These are phyloP conservation scores for Apus apus DNA, from an alignment of 2,113 vertebrate genomes.

Conservation along the genomic window DNA sequence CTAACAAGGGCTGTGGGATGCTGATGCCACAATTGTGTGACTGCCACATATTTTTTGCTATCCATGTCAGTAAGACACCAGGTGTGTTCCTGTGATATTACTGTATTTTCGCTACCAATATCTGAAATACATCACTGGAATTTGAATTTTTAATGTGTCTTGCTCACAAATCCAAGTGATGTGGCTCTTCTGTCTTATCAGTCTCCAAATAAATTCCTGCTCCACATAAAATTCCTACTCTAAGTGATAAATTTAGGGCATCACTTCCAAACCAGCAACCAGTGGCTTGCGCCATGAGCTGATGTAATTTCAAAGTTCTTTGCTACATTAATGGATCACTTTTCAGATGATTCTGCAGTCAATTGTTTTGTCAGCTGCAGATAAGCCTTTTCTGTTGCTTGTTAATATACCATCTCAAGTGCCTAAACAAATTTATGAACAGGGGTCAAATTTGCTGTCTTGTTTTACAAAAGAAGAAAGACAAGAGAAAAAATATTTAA, in stretches of 20 bases:
- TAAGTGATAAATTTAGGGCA: neutral
- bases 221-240: neutral
- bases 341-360: neutral
- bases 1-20: neutral
- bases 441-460: accelerated
- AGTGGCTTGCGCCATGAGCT: neutral
- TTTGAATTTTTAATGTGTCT: neutral
- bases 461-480: neutral
- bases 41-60: neutral
- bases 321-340: neutral
- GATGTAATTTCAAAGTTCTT: neutral
- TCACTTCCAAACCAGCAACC: neutral
- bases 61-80: neutral
- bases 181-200: neutral
- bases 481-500: neutral
- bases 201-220: neutral
- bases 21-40: neutral
- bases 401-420: neutral
- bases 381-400: neutral
- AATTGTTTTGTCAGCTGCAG: neutral
- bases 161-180: neutral
- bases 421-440: neutral
- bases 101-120: neutral
- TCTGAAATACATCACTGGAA: neutral
- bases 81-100: neutral